Evolutionary conservation across 1,140 invertebrate species (phyloP).

Genomic region (Spodoptera frugiperda): DNA sequence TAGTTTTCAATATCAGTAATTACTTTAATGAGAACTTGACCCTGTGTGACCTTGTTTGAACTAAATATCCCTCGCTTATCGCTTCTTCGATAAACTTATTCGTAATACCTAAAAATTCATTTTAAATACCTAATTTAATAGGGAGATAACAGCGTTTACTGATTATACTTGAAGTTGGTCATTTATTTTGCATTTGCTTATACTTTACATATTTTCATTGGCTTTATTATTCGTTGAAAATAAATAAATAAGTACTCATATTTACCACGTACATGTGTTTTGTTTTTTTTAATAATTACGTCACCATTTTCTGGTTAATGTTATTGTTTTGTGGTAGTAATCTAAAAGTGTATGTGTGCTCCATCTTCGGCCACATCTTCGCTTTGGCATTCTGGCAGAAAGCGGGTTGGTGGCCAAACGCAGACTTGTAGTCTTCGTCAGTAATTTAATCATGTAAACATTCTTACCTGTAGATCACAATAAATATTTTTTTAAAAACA

Average conservation of each 20-base stretch:
- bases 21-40: constrained; percentile 38
- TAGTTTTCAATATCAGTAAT: constrained; percentile 12
- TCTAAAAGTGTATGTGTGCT: too few species aligned
- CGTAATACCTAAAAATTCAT: constrained; percentile 5
- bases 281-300: too few species aligned
- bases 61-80: constrained; percentile 6
- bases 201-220: neutral
- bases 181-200: neutral
- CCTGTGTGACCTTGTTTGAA: constrained; percentile 9
- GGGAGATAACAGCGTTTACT: neutral
- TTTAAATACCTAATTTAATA: constrained; percentile 6
- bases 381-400: too few species aligned
- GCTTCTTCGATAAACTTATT: neutral
- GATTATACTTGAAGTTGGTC: neutral
- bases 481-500: too few species aligned
- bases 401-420: too few species aligned
- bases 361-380: too few species aligned
- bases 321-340: too few species aligned
- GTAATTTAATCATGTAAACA: too few species aligned
- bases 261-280: neutral
- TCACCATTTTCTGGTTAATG: too few species aligned
- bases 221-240: neutral
- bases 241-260: constrained; percentile 3
- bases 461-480: too few species aligned
- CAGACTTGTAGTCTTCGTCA: too few species aligned